phyloP scores from a whole-genome alignment of 1,140 invertebrate genomes.

The Halictus rubicundus region DNA sequence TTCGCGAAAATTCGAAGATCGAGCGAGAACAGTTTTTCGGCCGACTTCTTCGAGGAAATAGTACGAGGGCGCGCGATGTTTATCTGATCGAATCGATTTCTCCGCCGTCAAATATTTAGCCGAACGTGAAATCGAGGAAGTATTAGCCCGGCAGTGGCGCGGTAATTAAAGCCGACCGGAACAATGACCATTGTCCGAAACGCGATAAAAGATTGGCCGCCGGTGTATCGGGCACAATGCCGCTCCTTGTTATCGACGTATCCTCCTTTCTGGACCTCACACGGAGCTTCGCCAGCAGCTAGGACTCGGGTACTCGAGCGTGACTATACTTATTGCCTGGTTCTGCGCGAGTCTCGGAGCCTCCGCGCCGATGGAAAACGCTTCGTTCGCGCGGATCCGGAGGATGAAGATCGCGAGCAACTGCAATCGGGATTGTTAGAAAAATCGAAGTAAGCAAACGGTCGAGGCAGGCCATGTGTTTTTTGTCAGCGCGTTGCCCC shows the following conservation, averaged over 20 bases:
- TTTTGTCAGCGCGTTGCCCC: too few relatives aligned
- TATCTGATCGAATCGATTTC: too few relatives aligned
- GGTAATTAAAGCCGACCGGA: conserved; percentile 52
- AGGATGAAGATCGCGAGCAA: too few relatives aligned
- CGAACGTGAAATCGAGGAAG: conserved; percentile 40
- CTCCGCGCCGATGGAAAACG: conserved; percentile 29
- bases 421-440: too few relatives aligned
- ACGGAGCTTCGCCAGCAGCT: conserved; percentile 45
- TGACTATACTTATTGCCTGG: conserved; percentile 30
- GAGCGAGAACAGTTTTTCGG: too few relatives aligned
- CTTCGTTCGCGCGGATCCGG: conserved; percentile 2
- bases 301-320: conserved; percentile 38
- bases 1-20: too few relatives aligned
- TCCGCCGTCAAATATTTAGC: conserved; percentile 20
- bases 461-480: too few relatives aligned
- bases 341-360: conserved; percentile 6
- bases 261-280: conserved; percentile 51
- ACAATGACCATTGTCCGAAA: conserved; percentile 64
- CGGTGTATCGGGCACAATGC: conserved; percentile 37
- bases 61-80: too few relatives aligned
- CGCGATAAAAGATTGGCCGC: conserved; percentile 48
- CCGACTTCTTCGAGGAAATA: too few relatives aligned
- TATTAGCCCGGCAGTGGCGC: conserved; percentile 26
- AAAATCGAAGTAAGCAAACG: too few relatives aligned
- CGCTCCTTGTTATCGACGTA: conserved; percentile 51